A percentile compares a stretch with the other conserved stretches of the same genome.
Conservation (phyloP, 2,797 vertebrate species). For the Enteromius anoplus region DNA sequence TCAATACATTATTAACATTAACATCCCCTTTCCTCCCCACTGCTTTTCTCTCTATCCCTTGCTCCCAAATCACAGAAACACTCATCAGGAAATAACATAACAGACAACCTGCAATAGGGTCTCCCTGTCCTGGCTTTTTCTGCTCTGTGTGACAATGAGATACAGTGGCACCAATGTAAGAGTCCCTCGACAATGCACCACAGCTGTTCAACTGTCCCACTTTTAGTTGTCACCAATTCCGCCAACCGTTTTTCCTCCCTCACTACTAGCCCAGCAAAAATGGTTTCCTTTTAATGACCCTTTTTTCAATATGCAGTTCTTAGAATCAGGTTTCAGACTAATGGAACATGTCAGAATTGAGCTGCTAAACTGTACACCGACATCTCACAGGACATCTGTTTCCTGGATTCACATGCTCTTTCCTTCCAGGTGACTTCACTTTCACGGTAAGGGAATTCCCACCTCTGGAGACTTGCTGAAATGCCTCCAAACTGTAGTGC, state of each 20-base stretch:
- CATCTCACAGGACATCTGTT: constrained; percentile 76
- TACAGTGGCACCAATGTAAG: constrained; percentile 77
- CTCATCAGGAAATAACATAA: constrained; percentile 63
- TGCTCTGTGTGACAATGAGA: constrained; percentile 55
- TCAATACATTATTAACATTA: background rate
- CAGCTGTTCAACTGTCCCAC: constrained; percentile 82
- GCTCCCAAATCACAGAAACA: constrained; percentile 25
- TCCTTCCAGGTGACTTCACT: constrained; percentile 76
- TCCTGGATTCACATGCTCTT: constrained; percentile 65
- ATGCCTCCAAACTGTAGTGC: constrained; percentile 67
- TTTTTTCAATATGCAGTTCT: constrained; percentile 49
- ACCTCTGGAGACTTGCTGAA: constrained; percentile 67
- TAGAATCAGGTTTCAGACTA: constrained; percentile 68
- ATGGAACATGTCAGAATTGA: constrained; percentile 71
- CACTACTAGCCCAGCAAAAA: constrained; percentile 23
- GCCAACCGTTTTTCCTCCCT: constrained; percentile 41
- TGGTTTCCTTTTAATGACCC: constrained; percentile 42
- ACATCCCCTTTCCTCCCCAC: background rate
- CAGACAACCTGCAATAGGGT: constrained; percentile 63
- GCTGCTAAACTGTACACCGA: constrained; percentile 73
- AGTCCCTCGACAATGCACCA: constrained; percentile 74
- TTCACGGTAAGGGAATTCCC: constrained; percentile 69
- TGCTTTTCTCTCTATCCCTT: constrained; percentile 12
- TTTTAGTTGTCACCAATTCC: constrained; percentile 66
- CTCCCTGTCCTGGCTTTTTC: constrained; percentile 23